Evolutionary conservation across 2,113 vertebrate species (phyloP).

Genomic region (Brachirus orientalis): DNA sequence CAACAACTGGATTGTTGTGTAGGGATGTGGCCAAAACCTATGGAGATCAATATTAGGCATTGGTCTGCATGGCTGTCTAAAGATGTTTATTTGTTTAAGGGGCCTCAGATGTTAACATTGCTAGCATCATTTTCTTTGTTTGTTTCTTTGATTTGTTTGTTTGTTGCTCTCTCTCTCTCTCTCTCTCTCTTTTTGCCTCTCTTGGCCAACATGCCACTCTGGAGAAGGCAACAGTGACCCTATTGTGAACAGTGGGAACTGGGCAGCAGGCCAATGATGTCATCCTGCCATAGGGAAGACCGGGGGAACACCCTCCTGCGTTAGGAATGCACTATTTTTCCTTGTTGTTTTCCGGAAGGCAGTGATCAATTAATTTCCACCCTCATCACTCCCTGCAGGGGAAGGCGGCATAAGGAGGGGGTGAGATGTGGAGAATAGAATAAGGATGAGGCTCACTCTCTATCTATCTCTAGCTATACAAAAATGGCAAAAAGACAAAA

Average conservation of each 20-base stretch:
- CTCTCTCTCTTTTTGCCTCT: conserved; percentile 45
- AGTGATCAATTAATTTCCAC: conserved; percentile 76
- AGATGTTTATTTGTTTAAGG: conserved; percentile 40
- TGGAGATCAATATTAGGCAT: too few relatives aligned
- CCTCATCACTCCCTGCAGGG: conserved; percentile 61
- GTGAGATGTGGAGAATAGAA: conserved; percentile 45
- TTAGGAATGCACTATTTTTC: conserved; percentile 73
- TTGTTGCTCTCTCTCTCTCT: conserved; percentile 25
- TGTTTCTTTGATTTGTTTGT: conserved; percentile 1
- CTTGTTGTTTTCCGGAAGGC: conserved; percentile 77
- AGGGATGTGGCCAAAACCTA: too few relatives aligned
- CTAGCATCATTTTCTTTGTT: conserved; percentile 29
- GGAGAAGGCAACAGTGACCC: conserved; percentile 76
- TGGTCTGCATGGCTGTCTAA: conserved; percentile 33
- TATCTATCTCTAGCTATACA: neutral
- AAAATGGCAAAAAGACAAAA: conserved; percentile 40
- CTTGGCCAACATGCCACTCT: conserved; percentile 64
- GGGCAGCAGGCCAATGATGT: conserved; percentile 80
- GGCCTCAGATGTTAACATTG: conserved; percentile 52
- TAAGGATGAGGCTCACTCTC: conserved; percentile 34
- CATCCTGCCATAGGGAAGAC: conserved; percentile 74
- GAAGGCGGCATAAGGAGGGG: conserved; percentile 29
- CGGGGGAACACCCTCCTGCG: conserved; percentile 72
- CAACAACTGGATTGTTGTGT: too few relatives aligned
- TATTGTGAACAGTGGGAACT: conserved; percentile 80